Conservation (phyloP, 2,113 vertebrate species). For the Pteronura brasiliensis region DNA sequence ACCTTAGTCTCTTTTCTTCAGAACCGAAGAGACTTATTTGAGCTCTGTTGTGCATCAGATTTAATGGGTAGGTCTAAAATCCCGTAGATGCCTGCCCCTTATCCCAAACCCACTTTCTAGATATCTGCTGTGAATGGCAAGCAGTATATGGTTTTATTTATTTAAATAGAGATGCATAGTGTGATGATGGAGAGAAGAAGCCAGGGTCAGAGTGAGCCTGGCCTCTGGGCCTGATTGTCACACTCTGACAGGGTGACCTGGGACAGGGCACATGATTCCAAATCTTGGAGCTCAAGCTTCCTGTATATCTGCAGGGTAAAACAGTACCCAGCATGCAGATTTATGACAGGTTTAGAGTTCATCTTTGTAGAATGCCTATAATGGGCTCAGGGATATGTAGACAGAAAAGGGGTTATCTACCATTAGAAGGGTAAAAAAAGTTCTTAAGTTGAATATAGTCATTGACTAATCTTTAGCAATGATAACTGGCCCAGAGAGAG, state of each 20-base stretch:
- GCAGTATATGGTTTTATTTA: background rate
- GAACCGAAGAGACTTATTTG: accelerated
- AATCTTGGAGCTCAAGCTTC: background rate
- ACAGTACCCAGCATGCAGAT: background rate
- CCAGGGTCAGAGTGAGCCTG: background rate
- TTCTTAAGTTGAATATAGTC: background rate
- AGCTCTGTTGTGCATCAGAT: accelerated
- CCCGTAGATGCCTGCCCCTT: background rate
- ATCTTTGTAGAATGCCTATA: background rate
- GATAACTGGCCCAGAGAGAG: background rate
- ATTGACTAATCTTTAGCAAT: background rate
- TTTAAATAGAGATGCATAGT: background rate
- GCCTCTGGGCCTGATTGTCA: background rate
- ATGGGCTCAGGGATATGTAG: background rate
- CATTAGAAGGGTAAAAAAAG: background rate
- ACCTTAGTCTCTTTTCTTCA: no score
- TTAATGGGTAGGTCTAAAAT: background rate
- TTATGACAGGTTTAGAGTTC: background rate
- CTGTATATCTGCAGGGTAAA: background rate
- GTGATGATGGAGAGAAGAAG: background rate
- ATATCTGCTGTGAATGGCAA: background rate
- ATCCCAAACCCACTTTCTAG: background rate
- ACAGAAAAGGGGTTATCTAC: background rate
- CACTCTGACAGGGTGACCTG: background rate
- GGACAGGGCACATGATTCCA: background rate